phyloP scores from a whole-genome alignment of 2,888 invertebrate genomes.

The Scaeva pyrastri region DNA sequence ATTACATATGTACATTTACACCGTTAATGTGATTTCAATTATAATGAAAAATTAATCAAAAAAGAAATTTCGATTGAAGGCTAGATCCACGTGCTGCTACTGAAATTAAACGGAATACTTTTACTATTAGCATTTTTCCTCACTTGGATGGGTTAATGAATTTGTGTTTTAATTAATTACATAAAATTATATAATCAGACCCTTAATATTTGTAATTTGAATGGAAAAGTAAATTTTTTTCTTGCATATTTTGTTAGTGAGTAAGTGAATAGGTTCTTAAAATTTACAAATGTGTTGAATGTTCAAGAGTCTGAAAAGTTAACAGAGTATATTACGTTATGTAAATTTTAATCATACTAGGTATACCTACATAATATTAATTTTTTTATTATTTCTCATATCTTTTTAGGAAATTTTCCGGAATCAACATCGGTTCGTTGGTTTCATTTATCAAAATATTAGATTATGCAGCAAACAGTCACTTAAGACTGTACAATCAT shows the following conservation, averaged over 20 bases:
- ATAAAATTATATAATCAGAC: background rate
- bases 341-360: too few species aligned
- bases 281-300: too few species aligned
- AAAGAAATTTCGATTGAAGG: background rate
- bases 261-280: too few species aligned
- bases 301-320: too few species aligned
- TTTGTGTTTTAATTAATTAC: background rate
- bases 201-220: background rate
- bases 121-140: background rate
- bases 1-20: constrained; percentile 3
- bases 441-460: constrained; percentile 84
- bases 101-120: background rate
- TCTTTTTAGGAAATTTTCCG: constrained; percentile 87
- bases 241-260: too few species aligned
- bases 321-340: too few species aligned
- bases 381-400: too few species aligned
- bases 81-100: constrained; percentile 1
- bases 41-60: background rate
- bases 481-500: constrained; percentile 81
- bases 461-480: constrained; percentile 86
- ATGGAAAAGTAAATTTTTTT: too few species aligned
- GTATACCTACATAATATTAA: background rate
- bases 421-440: constrained; percentile 89
- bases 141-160: background rate
- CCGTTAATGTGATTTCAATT: constrained; percentile 2